phyloP scores from a whole-genome alignment of 2,888 invertebrate species.

The Agonopterix heracliana region DNA sequence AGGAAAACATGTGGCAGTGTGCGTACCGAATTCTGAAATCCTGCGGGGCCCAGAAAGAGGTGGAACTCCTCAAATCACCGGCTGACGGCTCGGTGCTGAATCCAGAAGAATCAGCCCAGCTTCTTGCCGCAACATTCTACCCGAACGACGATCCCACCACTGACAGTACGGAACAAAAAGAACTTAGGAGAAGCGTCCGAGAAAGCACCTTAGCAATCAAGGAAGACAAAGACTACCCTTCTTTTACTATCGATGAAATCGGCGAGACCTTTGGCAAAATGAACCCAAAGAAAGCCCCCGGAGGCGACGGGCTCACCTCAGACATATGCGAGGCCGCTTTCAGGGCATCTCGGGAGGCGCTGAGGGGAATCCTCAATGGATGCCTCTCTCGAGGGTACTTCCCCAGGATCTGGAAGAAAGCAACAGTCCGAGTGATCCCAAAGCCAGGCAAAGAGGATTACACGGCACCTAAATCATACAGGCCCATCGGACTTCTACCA shows the following conservation, averaged over 20 bases:
- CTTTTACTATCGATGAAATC: neutral
- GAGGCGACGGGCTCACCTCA: no score
- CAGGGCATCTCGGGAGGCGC: neutral
- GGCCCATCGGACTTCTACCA: no score
- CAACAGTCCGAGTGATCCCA: conserved; percentile 4
- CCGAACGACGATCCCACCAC: no score
- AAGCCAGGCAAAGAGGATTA: conserved; percentile 9
- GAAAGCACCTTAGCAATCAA: neutral
- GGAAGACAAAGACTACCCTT: no score
- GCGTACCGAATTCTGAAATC: neutral
- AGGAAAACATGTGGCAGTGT: no score
- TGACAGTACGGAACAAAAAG: neutral
- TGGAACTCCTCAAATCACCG: neutral
- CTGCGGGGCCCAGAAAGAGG: neutral
- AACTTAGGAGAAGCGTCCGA: neutral
- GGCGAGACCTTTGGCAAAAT: neutral
- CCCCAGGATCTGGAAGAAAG: conserved; percentile 10
- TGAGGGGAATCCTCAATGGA: conserved; percentile 9
- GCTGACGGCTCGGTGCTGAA: neutral
- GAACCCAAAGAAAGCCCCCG: no score
- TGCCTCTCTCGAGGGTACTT: conserved; percentile 10
- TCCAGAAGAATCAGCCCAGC: no score
- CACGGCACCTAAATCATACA: no score
- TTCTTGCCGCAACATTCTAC: neutral
- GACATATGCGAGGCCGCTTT: no score